Evolutionary conservation across 2,113 vertebrate genomes (phyloP), one percentile per base, ranked within the genome.

Genomic region (Thunnus maccoyii): DNA sequence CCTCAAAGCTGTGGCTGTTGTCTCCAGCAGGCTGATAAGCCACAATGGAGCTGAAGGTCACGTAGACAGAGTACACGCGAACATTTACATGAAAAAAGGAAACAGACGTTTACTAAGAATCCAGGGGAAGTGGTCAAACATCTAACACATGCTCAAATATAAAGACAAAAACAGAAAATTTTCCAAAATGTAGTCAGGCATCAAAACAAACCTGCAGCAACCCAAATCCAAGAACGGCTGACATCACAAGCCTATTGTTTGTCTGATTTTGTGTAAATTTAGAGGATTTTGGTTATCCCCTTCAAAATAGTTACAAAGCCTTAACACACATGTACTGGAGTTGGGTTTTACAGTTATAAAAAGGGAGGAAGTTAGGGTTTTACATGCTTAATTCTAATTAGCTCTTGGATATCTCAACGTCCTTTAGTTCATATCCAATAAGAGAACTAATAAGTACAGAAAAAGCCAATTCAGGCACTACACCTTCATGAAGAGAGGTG

Each of bases 1-100:
- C 97, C 72, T 99, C 98, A 63, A 99, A 99, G 1, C 97, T 97
- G 94, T 99, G 97, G 88, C 95, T 97, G 93, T 98, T 99, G 93
- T 98, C 97, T 4, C 97, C 97, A 0, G 96, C 93, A 0, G 98
- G 98, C 93, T 98, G 98, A 88, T 99, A 99, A 0, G 97, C 97
- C 75, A 96, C 96, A 2, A 99, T 99, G 1, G 98, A 99, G 51
- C 98, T 99, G 90, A 1, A 88, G 63, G 57, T 50, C 52, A 77
- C 6, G 67, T 0, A 47, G 13, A 80, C 22, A 66, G n/a, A 57
- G 63, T 4, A 22, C 9, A 47, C 10, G n/a, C 17, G 44, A 20
- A 41, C 2, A 25, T 46, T 60, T 22, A 74, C 22, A 70, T 1
- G 30, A 46, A 63, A 76, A 68, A 30, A 6, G 56, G 41, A 85